A percentile compares a stretch with the other conserved stretches of the same genome.
These are phyloP conservation scores for Nomada ruficornis DNA, from an alignment of 2,888 invertebrate species.

Conservation along the genomic window DNA sequence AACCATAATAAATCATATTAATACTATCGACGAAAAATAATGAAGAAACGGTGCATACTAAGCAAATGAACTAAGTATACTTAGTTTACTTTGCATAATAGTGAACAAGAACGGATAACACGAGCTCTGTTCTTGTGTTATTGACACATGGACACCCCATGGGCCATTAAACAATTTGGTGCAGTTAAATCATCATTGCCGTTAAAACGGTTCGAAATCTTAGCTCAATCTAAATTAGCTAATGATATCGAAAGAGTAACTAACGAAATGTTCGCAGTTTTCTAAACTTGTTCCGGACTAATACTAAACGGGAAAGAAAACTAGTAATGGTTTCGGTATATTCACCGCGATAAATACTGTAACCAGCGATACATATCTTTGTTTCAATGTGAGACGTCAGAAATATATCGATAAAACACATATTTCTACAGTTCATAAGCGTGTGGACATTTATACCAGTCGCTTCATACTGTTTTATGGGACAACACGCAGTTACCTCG, in stretches of 20 bases:
- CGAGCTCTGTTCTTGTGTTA: conserved; percentile 40
- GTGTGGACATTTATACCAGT: conserved; percentile 33
- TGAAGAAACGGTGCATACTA: conserved; percentile 49
- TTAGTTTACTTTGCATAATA: conserved; percentile 54
- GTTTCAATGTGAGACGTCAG: conserved; percentile 48
- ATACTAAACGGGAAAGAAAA: conserved; percentile 63
- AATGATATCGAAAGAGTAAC: conserved; percentile 55
- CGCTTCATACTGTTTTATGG: conserved; percentile 46
- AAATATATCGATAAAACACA: conserved; percentile 50
- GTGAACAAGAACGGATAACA: conserved; percentile 58
- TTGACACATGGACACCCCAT: conserved; percentile 43
- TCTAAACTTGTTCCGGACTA: conserved; percentile 59
- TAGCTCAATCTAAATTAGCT: conserved; percentile 53
- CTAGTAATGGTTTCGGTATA: conserved; percentile 57
- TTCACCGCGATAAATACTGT: conserved; percentile 66
- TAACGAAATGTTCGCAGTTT: conserved; percentile 41
- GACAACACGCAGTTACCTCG: conserved; percentile 33
- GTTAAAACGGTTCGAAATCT: conserved; percentile 43
- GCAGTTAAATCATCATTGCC: conserved; percentile 62
- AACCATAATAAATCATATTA: conserved; percentile 64
- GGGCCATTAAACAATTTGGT: conserved; percentile 69
- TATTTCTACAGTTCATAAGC: conserved; percentile 43
- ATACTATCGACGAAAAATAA: conserved; percentile 64
- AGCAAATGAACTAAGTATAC: conserved; percentile 51
- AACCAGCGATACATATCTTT: conserved; percentile 59